Percentiles rank a stretch among this genome's conserved stretches.
phyloP scores from a whole-genome alignment of 2,113 vertebrate species.

The Meles meles region DNA sequence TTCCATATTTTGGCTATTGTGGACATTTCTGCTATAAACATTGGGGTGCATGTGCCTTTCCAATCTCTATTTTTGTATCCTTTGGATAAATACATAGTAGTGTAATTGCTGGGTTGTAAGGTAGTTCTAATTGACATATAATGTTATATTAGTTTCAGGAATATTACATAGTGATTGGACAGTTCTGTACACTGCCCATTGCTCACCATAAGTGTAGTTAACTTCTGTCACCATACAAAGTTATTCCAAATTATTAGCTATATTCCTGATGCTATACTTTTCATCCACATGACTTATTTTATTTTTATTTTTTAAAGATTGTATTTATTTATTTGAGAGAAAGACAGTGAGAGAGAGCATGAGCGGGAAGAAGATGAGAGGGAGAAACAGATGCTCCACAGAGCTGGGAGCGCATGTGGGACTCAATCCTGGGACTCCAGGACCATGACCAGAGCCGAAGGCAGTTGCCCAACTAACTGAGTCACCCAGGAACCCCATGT shows the following conservation, averaged over 20 bases:
- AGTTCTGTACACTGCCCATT: background rate
- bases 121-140: background rate
- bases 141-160: background rate
- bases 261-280: background rate
- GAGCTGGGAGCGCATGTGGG: too few species aligned
- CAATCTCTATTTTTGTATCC: background rate
- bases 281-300: background rate
- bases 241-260: background rate
- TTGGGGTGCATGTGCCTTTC: background rate
- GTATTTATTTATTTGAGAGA: too few species aligned
- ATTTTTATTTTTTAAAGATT: too few species aligned
- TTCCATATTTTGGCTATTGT: background rate
- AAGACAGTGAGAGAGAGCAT: too few species aligned
- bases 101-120: background rate
- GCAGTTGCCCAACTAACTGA: too few species aligned
- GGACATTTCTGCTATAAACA: background rate
- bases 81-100: background rate
- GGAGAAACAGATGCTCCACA: too few species aligned
- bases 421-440: too few species aligned
- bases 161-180: background rate
- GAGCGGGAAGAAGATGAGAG: too few species aligned
- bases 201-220: background rate
- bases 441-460: too few species aligned
- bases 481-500: too few species aligned
- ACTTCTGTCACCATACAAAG: background rate